Percentiles rank a stretch among this genome's conserved stretches.
phyloP scores from a whole-genome alignment of 2,113 vertebrate species.

The Phaetusa simplex region DNA sequence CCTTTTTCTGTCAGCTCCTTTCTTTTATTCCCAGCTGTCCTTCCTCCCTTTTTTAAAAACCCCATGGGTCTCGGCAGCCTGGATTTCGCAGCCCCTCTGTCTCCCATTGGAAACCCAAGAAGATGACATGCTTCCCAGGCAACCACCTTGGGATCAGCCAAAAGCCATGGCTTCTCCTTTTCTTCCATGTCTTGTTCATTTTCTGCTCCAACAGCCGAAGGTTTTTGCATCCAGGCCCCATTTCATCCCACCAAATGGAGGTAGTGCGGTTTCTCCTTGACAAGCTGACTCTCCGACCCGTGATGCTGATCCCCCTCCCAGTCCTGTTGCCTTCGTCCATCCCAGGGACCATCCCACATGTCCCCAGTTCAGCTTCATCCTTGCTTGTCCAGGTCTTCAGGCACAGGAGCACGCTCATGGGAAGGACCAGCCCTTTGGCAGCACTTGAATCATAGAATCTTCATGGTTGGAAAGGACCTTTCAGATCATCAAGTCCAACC shows the following conservation, averaged over 20 bases:
- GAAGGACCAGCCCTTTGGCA: background rate
- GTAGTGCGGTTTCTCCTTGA: background rate
- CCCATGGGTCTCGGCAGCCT: background rate
- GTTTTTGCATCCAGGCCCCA: background rate
- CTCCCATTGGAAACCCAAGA: background rate
- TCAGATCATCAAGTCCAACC: too few species aligned
- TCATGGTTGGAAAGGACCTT: too few species aligned
- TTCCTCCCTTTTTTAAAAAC: background rate
- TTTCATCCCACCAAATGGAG: background rate
- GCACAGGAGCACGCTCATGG: fast-evolving
- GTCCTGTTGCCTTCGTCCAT: background rate
- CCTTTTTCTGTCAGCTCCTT: background rate
- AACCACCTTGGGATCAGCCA: background rate
- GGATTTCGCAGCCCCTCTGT: background rate
- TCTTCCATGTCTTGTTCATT: background rate
- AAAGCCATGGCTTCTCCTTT: background rate
- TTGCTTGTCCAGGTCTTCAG: background rate
- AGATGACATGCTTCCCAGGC: background rate
- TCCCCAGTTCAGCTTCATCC: background rate
- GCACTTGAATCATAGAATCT: background rate
- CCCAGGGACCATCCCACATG: fast-evolving
- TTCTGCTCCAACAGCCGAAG: background rate
- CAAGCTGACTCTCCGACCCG: fast-evolving
- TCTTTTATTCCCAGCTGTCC: background rate
- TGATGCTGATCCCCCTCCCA: background rate